Base-by-base conservation (phyloP, 1,140 invertebrate species). In the Neoseiulus cucumeris region DNA sequence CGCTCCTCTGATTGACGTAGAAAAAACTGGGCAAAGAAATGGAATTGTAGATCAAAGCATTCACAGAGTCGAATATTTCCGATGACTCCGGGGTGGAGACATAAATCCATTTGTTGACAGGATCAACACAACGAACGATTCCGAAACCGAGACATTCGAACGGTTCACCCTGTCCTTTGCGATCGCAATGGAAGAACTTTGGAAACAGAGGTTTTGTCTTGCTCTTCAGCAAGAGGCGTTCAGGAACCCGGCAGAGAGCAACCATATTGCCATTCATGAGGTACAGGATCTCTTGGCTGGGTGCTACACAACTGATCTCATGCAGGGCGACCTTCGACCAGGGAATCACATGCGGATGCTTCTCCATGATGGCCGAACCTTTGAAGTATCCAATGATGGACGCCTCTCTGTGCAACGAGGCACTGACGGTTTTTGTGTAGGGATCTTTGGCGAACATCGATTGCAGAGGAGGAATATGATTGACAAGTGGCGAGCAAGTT, bases 201-300 rank as follows among this genome's bases (percentile, higher is more conserved):
- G 51, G 51, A 2, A 59, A 14, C 33, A 33, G 25, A 17, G 51
- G 51, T 29, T 59, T 33, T 9, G 51, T 1, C 9, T 59, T 59
- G 51, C 51, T 59, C 9, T 59, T 59, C 51, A 25, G 33, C 6
- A 59, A 29, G 2, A 33, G 17, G 22, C 33, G 25, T 5, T 59
- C 51, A 2, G 51, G 25, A 9, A 33, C 51, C 6, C 12, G 14
- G 51, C 51, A 59, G 17, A 59, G 51, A 5, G 51, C 51, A 2
- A 59, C 51, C 51, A 59, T 33, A 20, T 59, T 59, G 33, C 25
- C 51, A 20, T 59, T 59, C 22, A 59, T 59, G 14, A 59, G 51
- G 22, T 33, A 33, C 14, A 59, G 22, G 25, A 59, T 17, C 9
- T 59, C 51, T 25, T 59, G 51, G 22, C 14, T 25, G 14, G 51